A percentile compares a stretch with the other conserved stretches of the same genome.
phyloP scores from a whole-genome alignment of 2,888 invertebrate species.

The Gryllus longicercus region DNA sequence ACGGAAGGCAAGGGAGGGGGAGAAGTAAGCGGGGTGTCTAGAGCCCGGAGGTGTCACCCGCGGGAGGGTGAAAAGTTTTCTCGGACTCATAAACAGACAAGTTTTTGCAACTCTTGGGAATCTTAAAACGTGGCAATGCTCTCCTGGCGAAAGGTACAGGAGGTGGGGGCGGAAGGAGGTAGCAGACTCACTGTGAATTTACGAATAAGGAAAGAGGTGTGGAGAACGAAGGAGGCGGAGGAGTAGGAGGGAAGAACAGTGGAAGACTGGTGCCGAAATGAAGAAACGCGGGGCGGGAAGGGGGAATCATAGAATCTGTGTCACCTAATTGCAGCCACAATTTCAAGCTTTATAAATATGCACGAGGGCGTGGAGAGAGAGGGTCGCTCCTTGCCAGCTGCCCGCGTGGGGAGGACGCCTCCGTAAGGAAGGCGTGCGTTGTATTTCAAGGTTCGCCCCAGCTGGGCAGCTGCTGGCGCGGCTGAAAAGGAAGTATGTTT shows the following conservation, averaged over 20 bases:
- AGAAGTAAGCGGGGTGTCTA: background rate
- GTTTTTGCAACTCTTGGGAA: background rate
- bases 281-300: background rate
- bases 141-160: too few relatives aligned
- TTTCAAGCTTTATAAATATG: background rate
- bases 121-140: background rate
- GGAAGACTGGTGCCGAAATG: background rate
- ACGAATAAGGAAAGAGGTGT: too few relatives aligned
- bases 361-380: background rate
- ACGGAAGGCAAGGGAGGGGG: background rate
- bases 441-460: background rate
- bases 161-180: too few relatives aligned
- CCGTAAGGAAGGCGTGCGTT: background rate
- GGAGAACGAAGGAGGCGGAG: too few relatives aligned
- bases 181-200: too few relatives aligned
- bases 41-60: too few relatives aligned
- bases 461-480: background rate
- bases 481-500: background rate
- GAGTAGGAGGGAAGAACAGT: background rate
- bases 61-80: background rate
- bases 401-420: background rate
- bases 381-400: background rate
- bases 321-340: slow-evolving; percentile 7
- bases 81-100: slow-evolving; percentile 17
- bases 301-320: slow-evolving; percentile 17